phyloP scores from a whole-genome alignment of 2,888 invertebrate species.

The Gastrophysa polygoni region DNA sequence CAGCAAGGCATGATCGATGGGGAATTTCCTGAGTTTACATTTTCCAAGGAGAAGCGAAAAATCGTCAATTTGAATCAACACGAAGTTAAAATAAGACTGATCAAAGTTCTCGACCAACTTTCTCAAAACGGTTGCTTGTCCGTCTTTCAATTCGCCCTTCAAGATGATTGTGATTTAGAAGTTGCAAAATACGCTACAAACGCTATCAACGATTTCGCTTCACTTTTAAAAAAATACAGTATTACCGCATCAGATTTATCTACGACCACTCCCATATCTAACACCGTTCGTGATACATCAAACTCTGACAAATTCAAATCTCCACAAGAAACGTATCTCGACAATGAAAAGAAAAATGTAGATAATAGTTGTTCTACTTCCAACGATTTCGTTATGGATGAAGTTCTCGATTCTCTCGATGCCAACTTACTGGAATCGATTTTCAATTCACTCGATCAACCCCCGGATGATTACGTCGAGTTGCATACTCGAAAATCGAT shows the following conservation, averaged over 20 bases:
- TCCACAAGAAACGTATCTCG: background rate
- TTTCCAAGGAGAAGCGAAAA: slow-evolving; percentile 78
- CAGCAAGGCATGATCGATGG: slow-evolving; percentile 88
- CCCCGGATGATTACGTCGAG: slow-evolving; percentile 44
- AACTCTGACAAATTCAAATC: background rate
- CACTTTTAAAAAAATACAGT: slow-evolving; percentile 65
- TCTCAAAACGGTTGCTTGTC: slow-evolving; percentile 73
- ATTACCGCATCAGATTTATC: slow-evolving; percentile 49
- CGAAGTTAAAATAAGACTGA: slow-evolving; percentile 69
- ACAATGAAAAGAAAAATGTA: background rate
- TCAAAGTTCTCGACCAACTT: slow-evolving; percentile 71
- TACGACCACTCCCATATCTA: background rate
- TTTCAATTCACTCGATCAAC: slow-evolving; percentile 59
- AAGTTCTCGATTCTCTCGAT: slow-evolving; percentile 69
- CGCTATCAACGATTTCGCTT: slow-evolving; percentile 62
- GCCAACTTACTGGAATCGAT: slow-evolving; percentile 67
- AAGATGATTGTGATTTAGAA: slow-evolving; percentile 74
- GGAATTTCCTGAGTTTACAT: slow-evolving; percentile 77
- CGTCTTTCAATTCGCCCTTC: slow-evolving; percentile 68
- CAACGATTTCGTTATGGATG: slow-evolving; percentile 62
- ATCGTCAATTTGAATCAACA: slow-evolving; percentile 73
- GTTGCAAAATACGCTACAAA: slow-evolving; percentile 68
- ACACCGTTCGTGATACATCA: background rate
- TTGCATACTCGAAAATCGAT: slow-evolving; percentile 54
- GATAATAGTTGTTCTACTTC: background rate